phyloP scores from a whole-genome alignment of 2,113 vertebrate genomes.

The Ameiurus melas region DNA sequence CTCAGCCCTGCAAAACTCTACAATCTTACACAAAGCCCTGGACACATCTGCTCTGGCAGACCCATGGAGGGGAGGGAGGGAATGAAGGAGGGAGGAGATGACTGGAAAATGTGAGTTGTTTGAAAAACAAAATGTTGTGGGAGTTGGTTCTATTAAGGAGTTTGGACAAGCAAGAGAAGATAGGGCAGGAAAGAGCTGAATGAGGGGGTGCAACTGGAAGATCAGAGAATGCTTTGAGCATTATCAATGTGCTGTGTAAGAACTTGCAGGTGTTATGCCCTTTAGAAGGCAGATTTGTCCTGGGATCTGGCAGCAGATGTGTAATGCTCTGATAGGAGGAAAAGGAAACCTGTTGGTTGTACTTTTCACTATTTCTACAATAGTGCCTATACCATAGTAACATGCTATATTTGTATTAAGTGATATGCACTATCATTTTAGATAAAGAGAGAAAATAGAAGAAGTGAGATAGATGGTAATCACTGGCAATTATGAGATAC shows the following conservation, averaged over 20 bases:
- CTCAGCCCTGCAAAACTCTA: conserved; percentile 43
- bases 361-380: conserved; percentile 43
- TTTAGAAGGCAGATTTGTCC: conserved; percentile 50
- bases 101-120: conserved; percentile 55
- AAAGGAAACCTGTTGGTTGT: conserved; percentile 52
- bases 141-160: conserved; percentile 36
- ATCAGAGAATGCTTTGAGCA: conserved; percentile 45
- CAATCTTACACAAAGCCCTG: conserved; percentile 24
- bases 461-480: neutral
- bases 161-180: conserved; percentile 32
- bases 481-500: neutral
- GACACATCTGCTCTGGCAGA: conserved; percentile 68
- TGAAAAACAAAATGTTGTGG: conserved; percentile 54
- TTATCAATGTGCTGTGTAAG: conserved; percentile 62
- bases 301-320: conserved; percentile 67
- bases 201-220: conserved; percentile 4
- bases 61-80: conserved; percentile 43
- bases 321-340: conserved; percentile 60
- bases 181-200: conserved; percentile 12
- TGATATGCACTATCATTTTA: neutral
- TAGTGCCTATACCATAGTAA: conserved; percentile 17
- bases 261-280: conserved; percentile 65
- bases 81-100: conserved; percentile 13
- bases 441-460: neutral
- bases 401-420: neutral